These are phyloP conservation scores for Cotesia chilonis DNA, from an alignment of 1,140 invertebrate species.

Conservation along the genomic window DNA sequence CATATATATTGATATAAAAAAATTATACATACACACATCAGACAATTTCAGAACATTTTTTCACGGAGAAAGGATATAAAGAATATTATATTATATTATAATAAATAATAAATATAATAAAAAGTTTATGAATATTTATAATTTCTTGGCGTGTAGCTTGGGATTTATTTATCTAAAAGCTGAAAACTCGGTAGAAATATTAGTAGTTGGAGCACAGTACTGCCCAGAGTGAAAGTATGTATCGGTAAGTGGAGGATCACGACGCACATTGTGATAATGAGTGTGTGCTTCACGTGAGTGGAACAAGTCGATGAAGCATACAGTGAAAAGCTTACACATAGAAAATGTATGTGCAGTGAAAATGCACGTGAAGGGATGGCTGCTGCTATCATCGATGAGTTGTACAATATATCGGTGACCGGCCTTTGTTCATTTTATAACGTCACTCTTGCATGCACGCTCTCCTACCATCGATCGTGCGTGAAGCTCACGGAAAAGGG, in stretches of 20 bases:
- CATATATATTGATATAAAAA: no score
- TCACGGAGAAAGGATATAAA: no score
- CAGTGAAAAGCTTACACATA: slow-evolving; percentile 5
- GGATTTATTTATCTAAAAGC: no score
- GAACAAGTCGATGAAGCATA: slow-evolving; percentile 9
- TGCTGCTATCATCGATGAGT: slow-evolving; percentile 26
- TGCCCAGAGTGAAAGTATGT: no score
- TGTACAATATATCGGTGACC: slow-evolving; percentile 33
- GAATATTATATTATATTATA: no score
- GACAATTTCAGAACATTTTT: no score
- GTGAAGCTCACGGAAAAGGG: slow-evolving; percentile 11
- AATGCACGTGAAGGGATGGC: slow-evolving; percentile 1
- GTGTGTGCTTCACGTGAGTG: slow-evolving; percentile 16
- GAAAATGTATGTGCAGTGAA: slow-evolving; percentile 9
- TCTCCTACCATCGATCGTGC: slow-evolving; percentile 35
- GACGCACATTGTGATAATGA: slow-evolving; percentile 18
- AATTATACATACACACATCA: no score
- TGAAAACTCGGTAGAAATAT: no score
- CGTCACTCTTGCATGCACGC: slow-evolving; percentile 34
- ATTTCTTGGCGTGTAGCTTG: no score
- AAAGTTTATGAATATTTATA: no score
- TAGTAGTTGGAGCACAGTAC: no score
- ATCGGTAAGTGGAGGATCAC: background rate
- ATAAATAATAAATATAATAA: no score
- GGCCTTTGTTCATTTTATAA: slow-evolving; percentile 43